These are phyloP conservation scores for Argyra leucocephala DNA, from an alignment of 2,888 invertebrate genomes.

Conservation along the genomic window DNA sequence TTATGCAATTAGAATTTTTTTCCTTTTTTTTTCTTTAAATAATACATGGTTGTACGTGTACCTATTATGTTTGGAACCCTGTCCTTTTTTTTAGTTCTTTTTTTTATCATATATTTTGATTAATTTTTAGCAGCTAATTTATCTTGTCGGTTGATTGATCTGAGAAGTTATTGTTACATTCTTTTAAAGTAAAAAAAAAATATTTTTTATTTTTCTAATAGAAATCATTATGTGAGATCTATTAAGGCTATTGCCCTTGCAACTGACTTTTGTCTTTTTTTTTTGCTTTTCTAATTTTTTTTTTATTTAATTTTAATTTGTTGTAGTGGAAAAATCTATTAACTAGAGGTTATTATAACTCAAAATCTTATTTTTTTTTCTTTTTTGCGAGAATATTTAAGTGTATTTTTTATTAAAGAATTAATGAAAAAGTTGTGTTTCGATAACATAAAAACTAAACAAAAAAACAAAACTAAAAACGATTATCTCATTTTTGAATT, in stretches of 20 bases:
- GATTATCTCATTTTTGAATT: neutral
- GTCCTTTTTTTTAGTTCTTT: neutral
- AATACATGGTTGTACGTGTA: neutral
- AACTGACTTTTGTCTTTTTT: neutral
- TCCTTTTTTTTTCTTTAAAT: neutral
- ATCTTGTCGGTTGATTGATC: constrained; percentile 6
- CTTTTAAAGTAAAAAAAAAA: neutral
- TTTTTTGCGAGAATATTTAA: neutral
- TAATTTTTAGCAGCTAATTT: constrained; percentile 6
- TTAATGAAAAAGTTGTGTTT: neutral
- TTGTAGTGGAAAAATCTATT: neutral
- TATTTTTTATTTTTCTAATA: neutral
- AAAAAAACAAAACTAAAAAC: neutral
- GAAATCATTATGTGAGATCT: neutral
- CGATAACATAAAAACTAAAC: neutral
- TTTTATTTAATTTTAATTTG: neutral
- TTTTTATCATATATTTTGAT: neutral
- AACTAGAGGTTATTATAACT: neutral
- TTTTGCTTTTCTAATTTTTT: neutral
- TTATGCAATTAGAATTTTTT: constrained; percentile 6
- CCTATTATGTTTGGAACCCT: neutral
- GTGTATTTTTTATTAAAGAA: neutral
- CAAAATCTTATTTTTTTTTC: neutral
- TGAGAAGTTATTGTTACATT: neutral
- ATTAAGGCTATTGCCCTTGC: constrained; percentile 5